A percentile compares a stretch with the other conserved stretches of the same genome.
phyloP scores from a whole-genome alignment of 2,888 invertebrate genomes.

The Tetragonisca angustula region DNA sequence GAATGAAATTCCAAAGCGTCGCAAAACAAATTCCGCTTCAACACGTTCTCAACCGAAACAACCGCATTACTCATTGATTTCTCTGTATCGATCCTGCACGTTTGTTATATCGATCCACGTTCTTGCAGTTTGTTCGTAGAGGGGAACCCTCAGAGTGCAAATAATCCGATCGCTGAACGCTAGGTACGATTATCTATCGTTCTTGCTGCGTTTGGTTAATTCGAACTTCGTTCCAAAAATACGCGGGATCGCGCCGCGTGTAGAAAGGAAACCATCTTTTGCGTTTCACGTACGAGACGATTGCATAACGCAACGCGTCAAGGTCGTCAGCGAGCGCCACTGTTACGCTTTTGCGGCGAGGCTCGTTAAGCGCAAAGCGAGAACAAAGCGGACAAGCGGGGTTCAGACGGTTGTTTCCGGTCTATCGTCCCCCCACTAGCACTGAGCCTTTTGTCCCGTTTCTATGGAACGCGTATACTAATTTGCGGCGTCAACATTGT shows the following conservation, averaged over 20 bases:
- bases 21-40: slow-evolving; percentile 1
- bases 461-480: slow-evolving; percentile 45
- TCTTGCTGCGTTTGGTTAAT: slow-evolving; percentile 24
- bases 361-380: slow-evolving; percentile 56
- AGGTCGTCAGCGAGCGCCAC: slow-evolving; percentile 51
- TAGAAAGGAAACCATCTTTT: slow-evolving; percentile 37
- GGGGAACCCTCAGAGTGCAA: background rate
- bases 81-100: no score
- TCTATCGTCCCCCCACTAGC: background rate
- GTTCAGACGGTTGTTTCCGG: slow-evolving; percentile 61
- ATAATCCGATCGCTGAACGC: slow-evolving; percentile 22
- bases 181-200: slow-evolving; percentile 7
- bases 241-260: slow-evolving; percentile 24
- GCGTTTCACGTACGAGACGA: slow-evolving; percentile 44
- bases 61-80: background rate
- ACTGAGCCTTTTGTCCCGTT: slow-evolving; percentile 48
- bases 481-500: slow-evolving; percentile 40
- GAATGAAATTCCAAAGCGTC: background rate
- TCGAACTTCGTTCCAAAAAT: slow-evolving; percentile 48
- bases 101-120: background rate
- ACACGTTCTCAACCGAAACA: background rate
- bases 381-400: slow-evolving; percentile 61
- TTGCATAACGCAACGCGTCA: slow-evolving; percentile 61
- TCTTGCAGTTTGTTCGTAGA: background rate
- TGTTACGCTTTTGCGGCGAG: slow-evolving; percentile 65